Base-by-base conservation (phyloP, 92 coral and sea anemone species). In the Diadumene lineata region DNA sequence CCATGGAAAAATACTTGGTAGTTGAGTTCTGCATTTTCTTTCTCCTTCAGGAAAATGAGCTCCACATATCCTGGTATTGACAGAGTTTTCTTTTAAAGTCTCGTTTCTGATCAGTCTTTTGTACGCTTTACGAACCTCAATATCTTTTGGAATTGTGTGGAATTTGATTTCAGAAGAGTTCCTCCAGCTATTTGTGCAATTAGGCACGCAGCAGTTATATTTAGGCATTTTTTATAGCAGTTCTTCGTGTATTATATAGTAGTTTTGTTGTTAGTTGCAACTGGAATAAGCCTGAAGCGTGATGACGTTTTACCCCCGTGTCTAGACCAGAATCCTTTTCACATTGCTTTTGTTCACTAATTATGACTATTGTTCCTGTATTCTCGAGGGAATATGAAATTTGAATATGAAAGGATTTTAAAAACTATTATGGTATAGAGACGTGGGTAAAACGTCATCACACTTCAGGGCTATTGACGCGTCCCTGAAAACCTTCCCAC, bases 401-500 rank as follows among this genome's bases (percentile, higher is more conserved):
- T n/a, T n/a, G n/a, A n/a, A n/a, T n/a, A n/a, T n/a, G n/a, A n/a
- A n/a, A n/a, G n/a, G n/a, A n/a, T n/a, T n/a, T n/a, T n/a, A n/a
- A n/a, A n/a, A n/a, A n/a, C n/a, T n/a, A n/a, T n/a, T n/a, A n/a
- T n/a, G n/a, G n/a, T n/a, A n/a, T n/a, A n/a, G n/a, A n/a, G n/a
- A n/a, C n/a, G n/a, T n/a, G n/a, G n/a, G n/a, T n/a, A n/a, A n/a
- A n/a, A n/a, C n/a, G n/a, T n/a, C n/a, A n/a, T n/a, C n/a, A n/a
- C n/a, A n/a, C n/a, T n/a, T n/a, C n/a, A n/a, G n/a, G n/a, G n/a
- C n/a, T n/a, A n/a, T 6, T 13, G 48, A 38, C n/a, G 48, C 79
- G 73, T 72, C 86, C 86, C 76, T 60, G 65, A 80, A 84, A 84
- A 80, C 89, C 66, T 71, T 66, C 86, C 86, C 86, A 73, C 31